Conservation (phyloP, 2,113 vertebrate genomes). For the Myxocyprinus asiaticus region DNA sequence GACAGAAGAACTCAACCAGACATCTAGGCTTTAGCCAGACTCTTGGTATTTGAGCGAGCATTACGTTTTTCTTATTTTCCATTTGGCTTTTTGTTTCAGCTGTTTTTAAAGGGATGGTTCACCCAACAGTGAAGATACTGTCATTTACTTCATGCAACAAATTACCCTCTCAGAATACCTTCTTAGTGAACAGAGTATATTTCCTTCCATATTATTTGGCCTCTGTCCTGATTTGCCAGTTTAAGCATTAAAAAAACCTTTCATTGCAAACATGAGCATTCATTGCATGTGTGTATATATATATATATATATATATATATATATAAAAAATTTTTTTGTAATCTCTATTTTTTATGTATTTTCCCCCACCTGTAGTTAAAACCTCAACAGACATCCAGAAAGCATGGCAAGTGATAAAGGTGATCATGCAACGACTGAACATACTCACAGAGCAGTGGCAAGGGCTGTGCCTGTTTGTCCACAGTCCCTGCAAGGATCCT, state of each 20-base stretch:
- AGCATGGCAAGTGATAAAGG: conserved; percentile 67
- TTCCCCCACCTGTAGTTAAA: conserved; percentile 5
- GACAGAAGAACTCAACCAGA: conserved; percentile 38
- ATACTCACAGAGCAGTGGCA: conserved; percentile 67
- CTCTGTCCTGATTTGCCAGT: no score
- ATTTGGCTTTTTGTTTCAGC: conserved; percentile 2
- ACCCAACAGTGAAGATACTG: no score
- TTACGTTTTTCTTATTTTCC: not conserved
- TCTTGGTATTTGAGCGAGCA: conserved; percentile 20
- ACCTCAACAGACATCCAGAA: conserved; percentile 56
- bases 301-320: no score
- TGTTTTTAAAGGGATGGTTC: no score
- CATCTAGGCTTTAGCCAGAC: conserved; percentile 44
- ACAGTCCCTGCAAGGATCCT: conserved; percentile 56
- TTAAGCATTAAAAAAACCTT: no score
- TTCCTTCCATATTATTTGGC: no score
- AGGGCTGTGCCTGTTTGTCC: conserved; percentile 59
- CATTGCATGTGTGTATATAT: no score
- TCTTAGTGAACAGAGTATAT: no score
- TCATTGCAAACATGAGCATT: no score
- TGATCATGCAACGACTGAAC: conserved; percentile 56
- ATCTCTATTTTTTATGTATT: not conserved
- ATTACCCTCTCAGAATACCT: no score
- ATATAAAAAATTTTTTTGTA: not conserved
- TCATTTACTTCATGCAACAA: no score